Conservation (phyloP, 2,888 invertebrate genomes). For the Cantharis rustica region DNA sequence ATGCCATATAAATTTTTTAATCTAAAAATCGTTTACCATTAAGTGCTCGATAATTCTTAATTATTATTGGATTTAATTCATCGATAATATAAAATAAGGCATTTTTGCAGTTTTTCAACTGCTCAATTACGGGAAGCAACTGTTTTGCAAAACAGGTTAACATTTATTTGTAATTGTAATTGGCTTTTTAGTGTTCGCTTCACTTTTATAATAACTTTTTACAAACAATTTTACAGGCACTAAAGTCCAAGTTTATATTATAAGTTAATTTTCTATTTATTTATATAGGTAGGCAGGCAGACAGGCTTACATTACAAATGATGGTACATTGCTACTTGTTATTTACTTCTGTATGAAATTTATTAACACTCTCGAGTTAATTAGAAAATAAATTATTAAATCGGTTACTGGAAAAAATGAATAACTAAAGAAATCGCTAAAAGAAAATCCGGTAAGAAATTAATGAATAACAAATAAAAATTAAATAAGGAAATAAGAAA, state of each 20-base stretch:
- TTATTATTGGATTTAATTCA: background rate
- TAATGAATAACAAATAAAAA: background rate
- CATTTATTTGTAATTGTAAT: background rate
- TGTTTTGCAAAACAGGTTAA: background rate
- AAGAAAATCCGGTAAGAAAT: background rate
- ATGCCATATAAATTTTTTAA: background rate
- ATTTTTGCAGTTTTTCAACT: background rate
- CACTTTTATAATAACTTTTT: background rate
- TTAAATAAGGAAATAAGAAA: background rate
- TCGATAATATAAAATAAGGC: background rate
- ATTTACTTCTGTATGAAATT: background rate
- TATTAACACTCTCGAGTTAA: background rate
- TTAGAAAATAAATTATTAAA: background rate
- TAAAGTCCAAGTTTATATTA: background rate
- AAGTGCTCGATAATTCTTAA: background rate
- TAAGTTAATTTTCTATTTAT: background rate
- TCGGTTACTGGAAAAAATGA: background rate
- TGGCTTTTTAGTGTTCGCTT: background rate
- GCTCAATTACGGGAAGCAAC: background rate
- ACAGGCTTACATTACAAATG: background rate
- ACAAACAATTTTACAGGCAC: background rate
- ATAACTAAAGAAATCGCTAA: background rate
- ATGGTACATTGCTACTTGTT: background rate
- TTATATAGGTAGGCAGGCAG: background rate
- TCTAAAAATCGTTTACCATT: background rate